Evolutionary conservation across 1,140 invertebrate species (phyloP), one percentile per base, ranked within the genome.

Genomic region (Pygmarrhopalites habei): DNA sequence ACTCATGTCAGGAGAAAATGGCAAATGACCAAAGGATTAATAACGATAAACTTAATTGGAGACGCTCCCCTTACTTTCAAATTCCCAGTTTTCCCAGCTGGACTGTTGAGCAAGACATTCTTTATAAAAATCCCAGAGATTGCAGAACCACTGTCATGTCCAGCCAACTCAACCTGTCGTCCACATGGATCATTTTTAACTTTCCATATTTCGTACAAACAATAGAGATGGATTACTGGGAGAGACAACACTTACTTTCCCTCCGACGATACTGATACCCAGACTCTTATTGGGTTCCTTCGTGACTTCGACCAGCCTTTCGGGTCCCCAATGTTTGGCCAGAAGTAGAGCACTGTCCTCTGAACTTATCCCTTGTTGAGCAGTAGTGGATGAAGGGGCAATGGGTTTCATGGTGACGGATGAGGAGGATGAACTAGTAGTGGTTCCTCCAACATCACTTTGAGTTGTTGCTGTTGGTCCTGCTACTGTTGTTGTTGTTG

Each of bases 121-220:
- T 98, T 98, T 69, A 99, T 95, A 75, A 98, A 98, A 72, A 98
- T 98, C 17, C 95, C 95, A 51, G 92, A 87, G 63, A 96, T 78
- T 26, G 80, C 79, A 52, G 74, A 75, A 7, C 74, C 74, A 73
- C 71, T 73, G 51, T 77, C 73, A 62, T 75, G 73, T 59, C 77
- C 74, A 12, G 75, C 74, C n/a, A n/a, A n/a, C n/a, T n/a, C n/a
- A n/a, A n/a, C n/a, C n/a, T n/a, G n/a, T n/a, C n/a, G n/a, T n/a
- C n/a, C n/a, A n/a, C n/a, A n/a, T n/a, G n/a, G n/a, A n/a, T n/a
- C n/a, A n/a, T n/a, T n/a, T n/a, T n/a, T n/a, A n/a, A n/a, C n/a
- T n/a, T n/a, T n/a, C n/a, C n/a, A n/a, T n/a, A n/a, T n/a, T n/a
- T n/a, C n/a, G n/a, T n/a, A n/a, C n/a, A n/a, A n/a, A n/a, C n/a